Conservation (phyloP, 2,797 vertebrate genomes). For the Chaenodraco wilsoni region DNA sequence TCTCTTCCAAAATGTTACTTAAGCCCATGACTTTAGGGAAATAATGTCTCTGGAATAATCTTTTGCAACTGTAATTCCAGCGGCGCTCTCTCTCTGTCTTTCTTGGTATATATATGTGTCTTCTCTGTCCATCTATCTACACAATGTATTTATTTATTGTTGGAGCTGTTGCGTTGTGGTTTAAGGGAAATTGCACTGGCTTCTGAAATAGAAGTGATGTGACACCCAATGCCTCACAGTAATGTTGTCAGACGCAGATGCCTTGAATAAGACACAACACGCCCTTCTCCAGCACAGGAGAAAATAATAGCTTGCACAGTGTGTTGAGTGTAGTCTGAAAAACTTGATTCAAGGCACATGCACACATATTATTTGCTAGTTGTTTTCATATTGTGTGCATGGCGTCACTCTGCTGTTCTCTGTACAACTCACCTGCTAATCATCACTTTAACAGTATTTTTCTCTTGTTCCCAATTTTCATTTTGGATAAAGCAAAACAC, state of each 20-base stretch:
- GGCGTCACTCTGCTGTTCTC: not conserved
- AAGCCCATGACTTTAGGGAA: slow-evolving; percentile 98
- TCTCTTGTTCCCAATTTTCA: too few species aligned
- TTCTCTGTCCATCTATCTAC: slow-evolving; percentile 59
- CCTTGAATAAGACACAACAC: slow-evolving; percentile 80
- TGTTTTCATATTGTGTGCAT: slow-evolving; percentile 15
- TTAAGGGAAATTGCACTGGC: slow-evolving; percentile 89
- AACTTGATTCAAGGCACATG: slow-evolving; percentile 24
- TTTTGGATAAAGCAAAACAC: not conserved
- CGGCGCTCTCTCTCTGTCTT: slow-evolving; percentile 69
- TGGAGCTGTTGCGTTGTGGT: slow-evolving; percentile 86
- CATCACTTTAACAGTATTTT: slow-evolving; percentile 10
- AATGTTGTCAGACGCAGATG: slow-evolving; percentile 84
- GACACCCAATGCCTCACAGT: slow-evolving; percentile 88
- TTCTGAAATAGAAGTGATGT: slow-evolving; percentile 91
- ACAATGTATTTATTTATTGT: slow-evolving; percentile 78
- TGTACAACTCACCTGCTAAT: not conserved
- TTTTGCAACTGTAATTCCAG: slow-evolving; percentile 94
- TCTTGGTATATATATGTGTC: slow-evolving; percentile 51
- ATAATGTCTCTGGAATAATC: slow-evolving; percentile 99
- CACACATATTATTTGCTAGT: slow-evolving; percentile 45
- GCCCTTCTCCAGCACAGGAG: slow-evolving; percentile 51
- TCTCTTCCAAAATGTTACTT: slow-evolving; percentile 98
- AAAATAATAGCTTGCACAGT: slow-evolving; percentile 38
- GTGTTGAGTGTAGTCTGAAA: slow-evolving; percentile 34